Evolutionary conservation across 2,888 invertebrate species (phyloP).

Genomic region (Eudemis profundana): DNA sequence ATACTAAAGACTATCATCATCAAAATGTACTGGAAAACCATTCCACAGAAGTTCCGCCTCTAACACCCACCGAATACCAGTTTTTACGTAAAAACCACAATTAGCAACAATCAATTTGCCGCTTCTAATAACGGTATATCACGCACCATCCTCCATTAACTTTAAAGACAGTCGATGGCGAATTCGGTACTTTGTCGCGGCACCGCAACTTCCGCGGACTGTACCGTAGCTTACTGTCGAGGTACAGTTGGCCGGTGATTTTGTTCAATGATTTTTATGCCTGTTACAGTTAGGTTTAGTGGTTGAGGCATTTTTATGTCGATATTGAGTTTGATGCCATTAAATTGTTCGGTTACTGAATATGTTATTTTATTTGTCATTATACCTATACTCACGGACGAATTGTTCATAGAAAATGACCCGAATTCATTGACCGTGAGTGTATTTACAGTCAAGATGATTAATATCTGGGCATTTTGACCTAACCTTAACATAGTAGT

Average conservation of each 20-base stretch:
- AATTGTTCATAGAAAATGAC: no score
- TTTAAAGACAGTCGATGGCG: constrained; percentile 23
- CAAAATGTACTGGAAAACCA: no score
- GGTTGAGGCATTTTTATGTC: neutral
- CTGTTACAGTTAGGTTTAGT: neutral
- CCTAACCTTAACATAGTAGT: no score
- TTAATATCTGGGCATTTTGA: no score
- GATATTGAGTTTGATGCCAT: neutral
- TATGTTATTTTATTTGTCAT: neutral
- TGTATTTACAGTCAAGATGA: no score
- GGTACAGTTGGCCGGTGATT: constrained; percentile 2
- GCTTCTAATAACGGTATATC: constrained; percentile 10
- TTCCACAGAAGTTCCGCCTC: no score
- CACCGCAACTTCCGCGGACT: constrained; percentile 59
- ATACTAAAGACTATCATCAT: no score
- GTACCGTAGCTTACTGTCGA: constrained; percentile 44
- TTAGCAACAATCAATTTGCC: constrained; percentile 11
- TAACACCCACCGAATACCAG: no score
- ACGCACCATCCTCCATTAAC: constrained; percentile 25
- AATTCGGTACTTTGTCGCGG: constrained; percentile 45
- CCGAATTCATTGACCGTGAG: no score
- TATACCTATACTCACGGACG: neutral
- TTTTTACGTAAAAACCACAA: constrained; percentile 7
- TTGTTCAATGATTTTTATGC: constrained; percentile 3
- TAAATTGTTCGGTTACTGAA: neutral